Evolutionary conservation across 2,888 invertebrate species (phyloP).

Genomic region (Eupeodes luniger): DNA sequence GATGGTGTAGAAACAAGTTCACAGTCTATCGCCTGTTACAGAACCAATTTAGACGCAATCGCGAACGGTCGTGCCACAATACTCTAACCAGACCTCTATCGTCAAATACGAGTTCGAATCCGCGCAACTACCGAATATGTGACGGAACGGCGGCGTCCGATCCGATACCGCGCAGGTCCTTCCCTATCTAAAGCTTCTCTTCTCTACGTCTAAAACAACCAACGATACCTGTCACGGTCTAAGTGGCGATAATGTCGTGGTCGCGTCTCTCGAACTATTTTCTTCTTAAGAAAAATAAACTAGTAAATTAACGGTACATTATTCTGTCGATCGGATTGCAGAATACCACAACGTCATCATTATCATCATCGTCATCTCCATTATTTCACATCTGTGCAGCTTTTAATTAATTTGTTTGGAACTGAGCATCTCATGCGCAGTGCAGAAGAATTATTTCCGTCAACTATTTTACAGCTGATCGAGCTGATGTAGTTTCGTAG

Average conservation of each 20-base stretch:
- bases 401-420: conserved; percentile 53
- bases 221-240: conserved; percentile 62
- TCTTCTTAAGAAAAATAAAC: conserved; percentile 39
- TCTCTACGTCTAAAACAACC: conserved; percentile 15
- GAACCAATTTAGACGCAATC: conserved; percentile 73
- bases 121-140: conserved; percentile 66
- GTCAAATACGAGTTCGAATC: conserved; percentile 50
- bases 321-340: conserved; percentile 35
- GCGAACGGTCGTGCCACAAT: conserved; percentile 62
- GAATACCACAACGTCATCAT: conserved; percentile 35
- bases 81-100: conserved; percentile 13
- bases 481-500: neutral
- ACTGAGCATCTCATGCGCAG: conserved; percentile 37
- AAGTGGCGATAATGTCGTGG: conserved; percentile 65
- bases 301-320: conserved; percentile 64
- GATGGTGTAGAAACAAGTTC: conserved; percentile 64
- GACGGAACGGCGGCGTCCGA: conserved; percentile 38
- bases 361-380: conserved; percentile 3
- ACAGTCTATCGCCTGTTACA: conserved; percentile 66
- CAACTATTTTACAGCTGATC: conserved; percentile 22
- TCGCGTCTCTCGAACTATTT: conserved; percentile 47
- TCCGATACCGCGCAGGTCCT: conserved; percentile 34
- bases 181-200: conserved; percentile 18
- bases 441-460: conserved; percentile 44
- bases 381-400: conserved; percentile 9